A percentile compares a stretch with the other conserved stretches of the same genome.
Evolutionary conservation across 2,797 vertebrate species (phyloP).

Genomic region (Lacerta agilis): DNA sequence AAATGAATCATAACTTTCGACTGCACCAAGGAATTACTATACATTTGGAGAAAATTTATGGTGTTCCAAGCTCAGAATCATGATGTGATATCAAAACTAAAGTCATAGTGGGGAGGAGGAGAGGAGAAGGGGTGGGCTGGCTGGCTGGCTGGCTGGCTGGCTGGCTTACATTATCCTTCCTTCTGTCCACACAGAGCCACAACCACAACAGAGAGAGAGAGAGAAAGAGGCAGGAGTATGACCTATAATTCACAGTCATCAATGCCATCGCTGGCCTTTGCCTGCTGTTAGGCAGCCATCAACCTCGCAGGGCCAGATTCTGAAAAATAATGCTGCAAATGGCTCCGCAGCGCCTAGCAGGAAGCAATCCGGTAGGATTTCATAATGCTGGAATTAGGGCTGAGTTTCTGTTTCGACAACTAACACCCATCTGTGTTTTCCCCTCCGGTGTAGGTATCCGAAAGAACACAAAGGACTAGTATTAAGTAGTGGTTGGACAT

Average conservation of each 20-base stretch:
- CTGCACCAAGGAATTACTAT: conserved; percentile 96
- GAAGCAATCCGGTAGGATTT: not conserved
- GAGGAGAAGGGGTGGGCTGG: conserved; percentile 70
- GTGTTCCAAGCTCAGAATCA: conserved; percentile 94
- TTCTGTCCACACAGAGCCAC: conserved; percentile 43
- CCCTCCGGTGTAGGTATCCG: not conserved
- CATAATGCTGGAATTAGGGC: not conserved
- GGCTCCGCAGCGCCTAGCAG: conserved; percentile 23
- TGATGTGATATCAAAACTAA: conserved; percentile 96
- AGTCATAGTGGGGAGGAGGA: conserved; percentile 76
- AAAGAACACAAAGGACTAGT: not conserved
- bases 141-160: conserved; percentile 80
- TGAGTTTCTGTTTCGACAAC: not conserved
- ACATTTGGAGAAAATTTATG: conserved; percentile 98
- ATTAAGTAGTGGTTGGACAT: no score
- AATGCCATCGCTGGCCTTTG: conserved; percentile 21
- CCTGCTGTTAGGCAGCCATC: conserved; percentile 18
- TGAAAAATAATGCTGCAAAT: not conserved
- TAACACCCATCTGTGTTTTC: not conserved
- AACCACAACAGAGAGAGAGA: conserved; percentile 69
- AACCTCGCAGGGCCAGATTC: conserved; percentile 18
- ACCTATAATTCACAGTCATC: conserved; percentile 61
- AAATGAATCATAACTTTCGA: conserved; percentile 99
- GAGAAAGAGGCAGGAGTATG: conserved; percentile 58
- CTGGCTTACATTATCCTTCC: conserved; percentile 91